Evolutionary conservation across 2,797 vertebrate genomes (phyloP).

Genomic region (Tamandua tetradactyla): DNA sequence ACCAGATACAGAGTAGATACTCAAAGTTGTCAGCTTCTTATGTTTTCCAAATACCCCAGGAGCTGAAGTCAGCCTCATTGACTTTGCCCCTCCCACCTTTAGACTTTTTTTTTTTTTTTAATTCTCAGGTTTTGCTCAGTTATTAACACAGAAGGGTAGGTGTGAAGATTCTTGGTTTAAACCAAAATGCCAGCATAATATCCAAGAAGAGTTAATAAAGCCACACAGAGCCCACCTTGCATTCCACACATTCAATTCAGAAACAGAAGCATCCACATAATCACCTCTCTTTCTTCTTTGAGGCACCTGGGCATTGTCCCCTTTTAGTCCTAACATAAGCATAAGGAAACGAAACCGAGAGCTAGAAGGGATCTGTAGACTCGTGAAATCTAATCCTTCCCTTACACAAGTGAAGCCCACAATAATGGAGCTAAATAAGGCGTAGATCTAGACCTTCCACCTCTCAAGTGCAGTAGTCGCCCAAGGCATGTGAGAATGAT

Average conservation of each 20-base stretch:
- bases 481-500: not conserved
- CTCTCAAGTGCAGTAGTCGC: not conserved
- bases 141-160: not conserved
- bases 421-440: not conserved
- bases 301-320: not conserved
- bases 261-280: not conserved
- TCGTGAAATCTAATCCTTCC: not conserved
- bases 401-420: not conserved
- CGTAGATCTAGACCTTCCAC: not conserved
- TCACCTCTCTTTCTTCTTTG: not conserved
- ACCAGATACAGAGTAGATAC: not conserved
- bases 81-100: not conserved
- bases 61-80: too few species aligned
- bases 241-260: not conserved
- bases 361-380: not conserved
- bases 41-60: not conserved
- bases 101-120: not conserved
- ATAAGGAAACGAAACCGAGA: not conserved
- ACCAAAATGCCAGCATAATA: not conserved
- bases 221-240: not conserved
- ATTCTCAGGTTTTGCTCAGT: not conserved
- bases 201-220: not conserved
- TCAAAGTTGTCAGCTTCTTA: not conserved
- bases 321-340: not conserved
- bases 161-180: conserved; percentile 28